Conservation (phyloP, 2,888 invertebrate genomes). For the Eurytoma californica region DNA sequence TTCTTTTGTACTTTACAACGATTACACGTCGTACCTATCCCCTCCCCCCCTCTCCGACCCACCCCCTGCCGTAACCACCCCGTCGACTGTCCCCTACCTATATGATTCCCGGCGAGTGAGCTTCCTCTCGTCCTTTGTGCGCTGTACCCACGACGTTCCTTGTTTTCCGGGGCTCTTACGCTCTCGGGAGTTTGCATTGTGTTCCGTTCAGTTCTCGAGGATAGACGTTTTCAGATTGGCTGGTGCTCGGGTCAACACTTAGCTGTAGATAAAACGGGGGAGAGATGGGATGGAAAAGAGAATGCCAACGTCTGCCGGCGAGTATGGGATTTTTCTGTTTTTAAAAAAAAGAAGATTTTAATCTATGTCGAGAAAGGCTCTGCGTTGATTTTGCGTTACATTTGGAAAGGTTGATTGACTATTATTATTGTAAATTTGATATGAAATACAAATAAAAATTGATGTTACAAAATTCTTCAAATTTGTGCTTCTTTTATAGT, state of each 20-base stretch:
- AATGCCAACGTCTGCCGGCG: too few relatives aligned
- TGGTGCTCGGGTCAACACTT: too few relatives aligned
- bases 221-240: too few relatives aligned
- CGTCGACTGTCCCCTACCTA: too few relatives aligned
- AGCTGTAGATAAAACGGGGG: too few relatives aligned
- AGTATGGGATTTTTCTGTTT: too few relatives aligned
- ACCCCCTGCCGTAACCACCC: too few relatives aligned
- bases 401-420: not conserved
- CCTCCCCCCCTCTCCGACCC: not conserved
- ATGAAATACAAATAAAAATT: not conserved
- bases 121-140: not conserved
- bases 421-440: constrained; percentile 8
- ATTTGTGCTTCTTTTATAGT: not conserved
- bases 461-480: not conserved
- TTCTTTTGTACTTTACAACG: not conserved
- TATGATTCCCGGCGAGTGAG: not conserved
- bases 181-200: not conserved
- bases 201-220: not conserved
- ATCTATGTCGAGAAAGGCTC: not conserved
- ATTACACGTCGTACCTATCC: not conserved
- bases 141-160: too few relatives aligned
- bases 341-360: not conserved
- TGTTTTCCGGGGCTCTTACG: not conserved
- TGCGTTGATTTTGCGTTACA: not conserved
- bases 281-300: too few relatives aligned